Conservation (phyloP, 2,888 invertebrate species). For the Spicauda simplicius region DNA sequence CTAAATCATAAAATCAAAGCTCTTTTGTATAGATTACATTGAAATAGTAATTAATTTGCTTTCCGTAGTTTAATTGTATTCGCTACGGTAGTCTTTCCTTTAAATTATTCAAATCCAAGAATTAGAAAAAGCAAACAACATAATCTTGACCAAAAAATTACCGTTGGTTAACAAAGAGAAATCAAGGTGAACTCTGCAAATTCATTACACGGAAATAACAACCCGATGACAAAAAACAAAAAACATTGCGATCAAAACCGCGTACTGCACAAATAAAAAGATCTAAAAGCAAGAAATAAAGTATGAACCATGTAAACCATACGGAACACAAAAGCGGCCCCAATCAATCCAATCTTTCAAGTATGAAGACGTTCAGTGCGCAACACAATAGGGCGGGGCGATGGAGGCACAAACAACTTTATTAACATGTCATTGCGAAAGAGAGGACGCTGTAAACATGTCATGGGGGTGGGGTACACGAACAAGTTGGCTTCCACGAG, state of each 20-base stretch:
- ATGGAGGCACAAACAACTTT: constrained; percentile 52
- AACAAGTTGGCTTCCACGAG: constrained; percentile 58
- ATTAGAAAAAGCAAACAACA: neutral
- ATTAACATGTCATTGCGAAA: constrained; percentile 70
- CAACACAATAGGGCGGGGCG: constrained; percentile 31
- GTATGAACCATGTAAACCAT: neutral
- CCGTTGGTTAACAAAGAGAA: neutral
- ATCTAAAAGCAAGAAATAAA: neutral
- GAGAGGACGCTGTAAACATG: constrained; percentile 53
- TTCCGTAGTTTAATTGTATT: neutral
- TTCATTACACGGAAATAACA: neutral
- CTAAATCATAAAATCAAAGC: neutral
- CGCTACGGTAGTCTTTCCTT: neutral
- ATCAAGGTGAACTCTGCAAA: neutral
- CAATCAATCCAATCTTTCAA: constrained; percentile 28
- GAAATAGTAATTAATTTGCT: neutral
- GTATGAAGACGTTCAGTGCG: constrained; percentile 27
- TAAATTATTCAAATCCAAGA: neutral
- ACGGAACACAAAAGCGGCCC: constrained; percentile 8
- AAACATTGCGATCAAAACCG: neutral
- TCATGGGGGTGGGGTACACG: constrained; percentile 47
- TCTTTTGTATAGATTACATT: neutral
- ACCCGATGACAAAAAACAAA: neutral
- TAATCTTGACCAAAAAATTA: neutral
- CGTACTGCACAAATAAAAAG: neutral